Conservation (phyloP, 2,113 vertebrate genomes). For the Gallinago paraguaiae region DNA sequence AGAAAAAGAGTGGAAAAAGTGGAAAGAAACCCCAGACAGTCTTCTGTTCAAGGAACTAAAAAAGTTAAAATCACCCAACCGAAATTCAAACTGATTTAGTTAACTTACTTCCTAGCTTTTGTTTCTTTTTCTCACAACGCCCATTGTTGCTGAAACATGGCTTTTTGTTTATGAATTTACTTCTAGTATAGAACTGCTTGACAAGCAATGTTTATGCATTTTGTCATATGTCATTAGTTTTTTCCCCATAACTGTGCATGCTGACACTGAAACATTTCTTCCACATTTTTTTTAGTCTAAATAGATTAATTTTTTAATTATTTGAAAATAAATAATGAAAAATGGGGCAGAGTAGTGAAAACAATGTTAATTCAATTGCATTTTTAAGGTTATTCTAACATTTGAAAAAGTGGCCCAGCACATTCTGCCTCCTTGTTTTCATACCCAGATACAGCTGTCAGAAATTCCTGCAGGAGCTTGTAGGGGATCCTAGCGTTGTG, state of each 20-base stretch:
- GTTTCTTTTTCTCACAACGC: not conserved
- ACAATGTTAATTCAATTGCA: not conserved
- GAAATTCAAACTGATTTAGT: not conserved
- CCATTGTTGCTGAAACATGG: not conserved
- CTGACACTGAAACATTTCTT: not conserved
- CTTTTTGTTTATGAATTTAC: not conserved
- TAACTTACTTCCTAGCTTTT: not conserved
- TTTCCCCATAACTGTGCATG: not conserved
- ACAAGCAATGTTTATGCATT: not conserved
- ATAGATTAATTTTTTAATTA: not conserved
- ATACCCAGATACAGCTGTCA: conserved; percentile 29
- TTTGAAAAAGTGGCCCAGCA: conserved; percentile 21
- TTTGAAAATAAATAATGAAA: not conserved
- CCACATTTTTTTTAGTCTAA: not conserved
- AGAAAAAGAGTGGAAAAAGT: not conserved
- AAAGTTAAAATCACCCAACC: not conserved
- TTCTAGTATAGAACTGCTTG: not conserved
- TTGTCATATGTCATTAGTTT: not conserved
- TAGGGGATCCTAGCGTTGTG: not conserved
- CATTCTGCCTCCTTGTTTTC: conserved; percentile 32
- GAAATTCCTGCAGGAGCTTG: not conserved
- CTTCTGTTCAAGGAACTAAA: not conserved
- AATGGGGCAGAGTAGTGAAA: not conserved
- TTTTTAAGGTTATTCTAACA: not conserved
- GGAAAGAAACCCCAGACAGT: not conserved